These are phyloP conservation scores for Lordiphosa andalusiaca DNA, from an alignment of 2,888 invertebrate genomes.

Conservation along the genomic window DNA sequence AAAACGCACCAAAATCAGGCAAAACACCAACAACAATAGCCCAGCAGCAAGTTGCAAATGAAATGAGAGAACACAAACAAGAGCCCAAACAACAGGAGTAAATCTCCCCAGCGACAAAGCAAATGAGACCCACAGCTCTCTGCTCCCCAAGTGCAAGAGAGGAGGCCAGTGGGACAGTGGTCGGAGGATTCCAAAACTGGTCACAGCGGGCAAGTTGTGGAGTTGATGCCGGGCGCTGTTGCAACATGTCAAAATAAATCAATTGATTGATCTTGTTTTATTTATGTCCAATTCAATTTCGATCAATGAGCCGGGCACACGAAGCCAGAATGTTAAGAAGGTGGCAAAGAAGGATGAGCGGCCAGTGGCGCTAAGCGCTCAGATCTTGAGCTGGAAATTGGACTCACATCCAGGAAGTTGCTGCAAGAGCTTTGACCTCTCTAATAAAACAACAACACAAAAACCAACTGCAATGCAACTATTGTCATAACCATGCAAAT, in stretches of 20 bases:
- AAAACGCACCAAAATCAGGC: conserved; percentile 19
- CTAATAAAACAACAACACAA: too few relatives aligned
- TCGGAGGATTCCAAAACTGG: conserved; percentile 44
- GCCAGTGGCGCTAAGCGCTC: too few relatives aligned
- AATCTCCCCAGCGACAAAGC: conserved; percentile 65
- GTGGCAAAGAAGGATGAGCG: too few relatives aligned
- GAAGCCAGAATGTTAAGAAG: conserved; percentile 60
- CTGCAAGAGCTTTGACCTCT: conserved; percentile 29
- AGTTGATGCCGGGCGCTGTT: conserved; percentile 38
- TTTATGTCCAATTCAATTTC: conserved; percentile 80
- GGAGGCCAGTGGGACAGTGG: conserved; percentile 39
- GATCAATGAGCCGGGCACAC: conserved; percentile 77
- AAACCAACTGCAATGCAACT: too few relatives aligned
- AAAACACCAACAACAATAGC: conserved; percentile 44
- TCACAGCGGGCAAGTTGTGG: conserved; percentile 32
- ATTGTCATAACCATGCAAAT: conserved; percentile 71
- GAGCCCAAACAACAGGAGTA: conserved; percentile 23
- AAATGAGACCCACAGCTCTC: conserved; percentile 60
- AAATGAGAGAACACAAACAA: conserved; percentile 17
- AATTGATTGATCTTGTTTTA: conserved; percentile 80
- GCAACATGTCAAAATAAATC: conserved; percentile 81
- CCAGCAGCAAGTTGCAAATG: conserved; percentile 60
- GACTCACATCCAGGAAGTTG: too few relatives aligned
- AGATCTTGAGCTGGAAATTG: too few relatives aligned
- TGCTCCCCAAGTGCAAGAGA: conserved; percentile 18